Base-by-base conservation (phyloP, 2,797 vertebrate species). In the Sarcoramphus papa region DNA sequence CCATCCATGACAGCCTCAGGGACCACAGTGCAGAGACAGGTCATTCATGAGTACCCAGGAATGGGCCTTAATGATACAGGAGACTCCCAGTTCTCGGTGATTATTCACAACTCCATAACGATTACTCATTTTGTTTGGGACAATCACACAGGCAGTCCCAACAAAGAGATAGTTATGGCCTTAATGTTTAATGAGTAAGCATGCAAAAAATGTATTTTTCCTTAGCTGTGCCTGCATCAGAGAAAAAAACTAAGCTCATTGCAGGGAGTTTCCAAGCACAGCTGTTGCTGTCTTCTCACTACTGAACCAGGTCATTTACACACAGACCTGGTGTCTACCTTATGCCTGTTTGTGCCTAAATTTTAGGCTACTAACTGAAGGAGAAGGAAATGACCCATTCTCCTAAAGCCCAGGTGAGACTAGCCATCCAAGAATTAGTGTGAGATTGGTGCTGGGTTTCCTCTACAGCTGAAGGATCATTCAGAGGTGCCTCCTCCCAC, bases 11-110 rank as follows among this genome's bases (percentile, higher is more conserved):
- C 28, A 76, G 57, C 77, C n/a, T n/a, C 51, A 21, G 64, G 51
- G 21, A 25, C 21, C 47, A 33, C 0, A 0, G 14, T 25, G 41
- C 13, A 25, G 69, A 48, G 41, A 31, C 4, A 23, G n/a, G 59
- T 37, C 6, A 9, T 51, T 62, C 45, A 28, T 3, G 16, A 59
- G 25, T 53, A 19, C 10, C 20, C 3, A 30, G 47, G 27, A 48
- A 30, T 1, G 1, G 20, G 4, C 31, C 43, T 78, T 45, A 41
- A 37, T 8, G 33, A n/a, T 25, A 56, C 33, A 84, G 33, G 17
- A 50, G 33, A 27, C 30, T 56, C 41, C 10, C 33, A 48, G 35
- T 40, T 48, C 82, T 56, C 28, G 9, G 37, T 12, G 54, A 28
- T 60, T 33, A 37, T 20, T 85, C 40, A 28, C 45, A 59, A 54